Conservation (phyloP, 2,888 invertebrate genomes). For the Tribolium freemani region DNA sequence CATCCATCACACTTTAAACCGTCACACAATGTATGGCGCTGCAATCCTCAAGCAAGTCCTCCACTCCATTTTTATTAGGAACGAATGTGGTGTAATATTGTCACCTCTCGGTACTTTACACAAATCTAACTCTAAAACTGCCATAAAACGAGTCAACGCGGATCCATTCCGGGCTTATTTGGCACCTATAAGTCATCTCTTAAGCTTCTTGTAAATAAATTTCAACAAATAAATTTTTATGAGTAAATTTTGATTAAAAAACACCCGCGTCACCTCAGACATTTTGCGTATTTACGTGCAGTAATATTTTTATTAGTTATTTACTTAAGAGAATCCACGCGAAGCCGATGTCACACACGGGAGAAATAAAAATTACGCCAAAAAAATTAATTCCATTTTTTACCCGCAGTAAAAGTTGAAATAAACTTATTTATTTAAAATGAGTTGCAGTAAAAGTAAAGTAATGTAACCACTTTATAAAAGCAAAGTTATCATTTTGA, state of each 20-base stretch:
- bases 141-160: not conserved
- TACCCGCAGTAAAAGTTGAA: too few species aligned
- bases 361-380: too few species aligned
- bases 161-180: not conserved
- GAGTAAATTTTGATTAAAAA: not conserved
- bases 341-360: not conserved
- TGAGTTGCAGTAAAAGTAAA: not conserved
- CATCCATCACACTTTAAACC: too few species aligned
- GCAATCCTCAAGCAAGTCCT: not conserved
- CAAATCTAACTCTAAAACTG: not conserved
- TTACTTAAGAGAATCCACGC: not conserved
- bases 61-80: not conserved
- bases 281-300: not conserved
- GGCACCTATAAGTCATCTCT: not conserved
- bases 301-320: not conserved
- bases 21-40: not conserved
- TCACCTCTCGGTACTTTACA: not conserved
- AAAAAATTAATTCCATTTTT: too few species aligned
- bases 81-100: not conserved
- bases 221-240: not conserved
- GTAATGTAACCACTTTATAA: not conserved
- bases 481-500: not conserved
- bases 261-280: not conserved
- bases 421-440: not conserved
- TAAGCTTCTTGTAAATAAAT: not conserved